Percentiles rank a stretch among this genome's conserved stretches.
Evolutionary conservation across 2,888 invertebrate genomes (phyloP).

Genomic region (Brenthis hecate): DNA sequence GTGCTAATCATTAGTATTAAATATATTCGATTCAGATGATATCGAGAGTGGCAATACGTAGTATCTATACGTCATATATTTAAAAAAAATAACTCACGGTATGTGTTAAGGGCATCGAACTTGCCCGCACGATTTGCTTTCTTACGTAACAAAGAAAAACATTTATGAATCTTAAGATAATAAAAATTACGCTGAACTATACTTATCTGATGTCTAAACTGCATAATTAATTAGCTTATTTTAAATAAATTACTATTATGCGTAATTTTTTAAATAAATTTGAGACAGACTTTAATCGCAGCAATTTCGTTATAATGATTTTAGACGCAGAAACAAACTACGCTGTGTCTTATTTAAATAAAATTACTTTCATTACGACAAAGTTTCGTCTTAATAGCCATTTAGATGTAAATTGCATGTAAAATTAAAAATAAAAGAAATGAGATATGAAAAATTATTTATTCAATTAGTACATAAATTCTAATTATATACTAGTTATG

Average conservation of each 20-base stretch:
- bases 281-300: too few species aligned
- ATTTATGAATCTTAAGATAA: neutral
- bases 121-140: slow-evolving; percentile 12
- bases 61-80: neutral
- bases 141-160: slow-evolving; percentile 17
- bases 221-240: slow-evolving; percentile 1
- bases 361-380: slow-evolving; percentile 10
- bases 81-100: slow-evolving; percentile 12
- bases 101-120: slow-evolving; percentile 14
- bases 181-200: neutral
- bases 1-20: neutral
- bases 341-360: slow-evolving; percentile 1
- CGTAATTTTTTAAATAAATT: too few species aligned
- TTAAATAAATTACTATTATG: neutral
- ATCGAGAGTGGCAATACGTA: neutral
- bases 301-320: too few species aligned
- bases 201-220: neutral
- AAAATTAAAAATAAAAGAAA: neutral
- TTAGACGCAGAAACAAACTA: slow-evolving; percentile 1
- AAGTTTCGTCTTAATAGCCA: neutral
- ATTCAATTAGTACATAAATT: too few species aligned
- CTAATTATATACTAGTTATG: too few species aligned
- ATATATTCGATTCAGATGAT: neutral
- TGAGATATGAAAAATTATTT: too few species aligned
- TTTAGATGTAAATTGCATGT: slow-evolving; percentile 1